These are phyloP conservation scores for Parnassius mnemosyne DNA, from an alignment of 2,888 invertebrate species.

Conservation along the genomic window DNA sequence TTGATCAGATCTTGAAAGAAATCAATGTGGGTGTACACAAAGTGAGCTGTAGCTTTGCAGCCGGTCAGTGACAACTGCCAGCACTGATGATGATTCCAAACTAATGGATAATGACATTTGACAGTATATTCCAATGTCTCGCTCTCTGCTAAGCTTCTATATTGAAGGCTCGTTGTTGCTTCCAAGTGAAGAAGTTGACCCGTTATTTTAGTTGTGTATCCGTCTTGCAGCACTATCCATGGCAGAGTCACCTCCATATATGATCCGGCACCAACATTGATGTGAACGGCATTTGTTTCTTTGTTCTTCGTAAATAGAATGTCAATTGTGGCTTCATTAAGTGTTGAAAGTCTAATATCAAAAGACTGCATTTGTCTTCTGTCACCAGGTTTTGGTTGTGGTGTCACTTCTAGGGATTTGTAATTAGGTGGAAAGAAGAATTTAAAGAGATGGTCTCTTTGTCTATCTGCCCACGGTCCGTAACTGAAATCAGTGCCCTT, in stretches of 20 bases:
- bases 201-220: constrained; percentile 94
- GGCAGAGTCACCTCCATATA: constrained; percentile 98
- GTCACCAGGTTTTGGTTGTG: constrained; percentile 92
- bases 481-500: constrained; percentile 98
- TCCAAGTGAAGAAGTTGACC: constrained; percentile 97
- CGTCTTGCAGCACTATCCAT: constrained; percentile 93
- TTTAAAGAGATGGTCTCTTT: constrained; percentile 95
- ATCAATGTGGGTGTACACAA: constrained; percentile 96
- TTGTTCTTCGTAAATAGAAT: constrained; percentile 96
- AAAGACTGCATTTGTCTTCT: constrained; percentile 93
- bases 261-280: constrained; percentile 96
- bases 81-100: constrained; percentile 98
- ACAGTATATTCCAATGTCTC: constrained; percentile 97
- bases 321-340: constrained; percentile 96
- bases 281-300: constrained; percentile 98
- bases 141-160: constrained; percentile 94
- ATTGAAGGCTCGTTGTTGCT: constrained; percentile 96
- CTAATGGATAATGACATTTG: constrained; percentile 92
- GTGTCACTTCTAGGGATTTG: constrained; percentile 88
- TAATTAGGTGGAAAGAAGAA: constrained; percentile 97
- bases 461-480: constrained; percentile 99
- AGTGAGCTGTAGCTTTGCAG: constrained; percentile 95
- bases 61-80: constrained; percentile 96
- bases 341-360: constrained; percentile 93
- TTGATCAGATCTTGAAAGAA: constrained; percentile 98